Base-by-base conservation (phyloP, 2,888 invertebrate genomes). In the Epirrhoe alternata region DNA sequence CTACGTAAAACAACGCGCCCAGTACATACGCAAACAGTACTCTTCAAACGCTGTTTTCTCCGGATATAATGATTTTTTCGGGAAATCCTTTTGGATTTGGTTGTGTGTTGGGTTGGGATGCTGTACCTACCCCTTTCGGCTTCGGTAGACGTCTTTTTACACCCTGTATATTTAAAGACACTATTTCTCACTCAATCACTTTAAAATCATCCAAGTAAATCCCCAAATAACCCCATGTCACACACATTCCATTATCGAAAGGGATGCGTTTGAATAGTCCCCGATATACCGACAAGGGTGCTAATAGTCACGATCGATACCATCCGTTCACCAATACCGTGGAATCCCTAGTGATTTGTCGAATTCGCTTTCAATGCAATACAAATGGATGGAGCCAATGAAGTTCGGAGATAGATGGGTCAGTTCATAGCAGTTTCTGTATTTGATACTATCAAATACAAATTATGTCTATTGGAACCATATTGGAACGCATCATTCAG, bases 231-330 rank as follows among this genome's bases (percentile, higher is more conserved):
- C 54, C 51, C 51, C 50, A 8, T 51, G 14, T 17, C 30, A 52
- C 38, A n/a, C 38, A 14, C 45, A 52, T 52, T 30, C 59, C 58
- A 42, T 52, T 59, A 60, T 47, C 45, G 45, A 45, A 14, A 12
- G 59, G 51, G 60, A 54, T 61, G 35, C 47, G 24, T 61, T 49
- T 61, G 47, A 54, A 61, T 59, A 51, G 59, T 51, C 35, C 31
- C 60, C 47, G 53, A 35, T 49, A 53, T 50, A 60, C 17, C 47
- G 33, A 61, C 61, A 54, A 54, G 61, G 61, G 61, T 55, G 61
- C 47, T 61, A 61, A 54, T 61, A 61, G 35, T 33, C 12, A 5
- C 35, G 54, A 49, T 71, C 71, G 66, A 73, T 70, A 71, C 69
- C 52, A 51, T 62, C 45, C 52, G 45, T 57, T 66, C 45, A 42